phyloP scores from a whole-genome alignment of 2,888 invertebrate genomes.

The Trichacis sp. region DNA sequence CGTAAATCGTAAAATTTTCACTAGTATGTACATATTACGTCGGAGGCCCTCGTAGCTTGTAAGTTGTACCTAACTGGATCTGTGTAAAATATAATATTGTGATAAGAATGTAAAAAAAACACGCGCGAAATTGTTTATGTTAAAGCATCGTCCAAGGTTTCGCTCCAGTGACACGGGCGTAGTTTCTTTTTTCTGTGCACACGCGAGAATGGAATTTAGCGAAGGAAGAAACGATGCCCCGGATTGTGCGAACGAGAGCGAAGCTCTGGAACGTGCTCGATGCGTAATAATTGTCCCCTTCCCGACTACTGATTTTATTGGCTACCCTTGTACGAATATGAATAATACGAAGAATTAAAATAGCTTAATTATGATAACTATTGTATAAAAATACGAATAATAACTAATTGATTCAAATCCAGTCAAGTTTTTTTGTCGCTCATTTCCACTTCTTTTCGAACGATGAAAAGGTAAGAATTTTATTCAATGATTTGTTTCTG shows the following conservation, averaged over 20 bases:
- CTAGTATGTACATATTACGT: slow-evolving; percentile 53
- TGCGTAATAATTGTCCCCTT: slow-evolving; percentile 47
- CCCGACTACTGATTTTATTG: slow-evolving; percentile 57
- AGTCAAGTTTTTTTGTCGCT: slow-evolving; percentile 17
- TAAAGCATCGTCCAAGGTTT: background rate
- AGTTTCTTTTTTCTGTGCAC: background rate
- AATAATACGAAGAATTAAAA: slow-evolving; percentile 64
- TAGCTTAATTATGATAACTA: slow-evolving; percentile 68
- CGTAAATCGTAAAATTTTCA: slow-evolving; percentile 5
- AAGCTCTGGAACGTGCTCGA: slow-evolving; percentile 38
- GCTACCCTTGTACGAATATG: slow-evolving; percentile 64
- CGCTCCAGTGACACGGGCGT: background rate
- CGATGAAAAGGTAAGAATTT: background rate
- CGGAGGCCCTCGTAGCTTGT: slow-evolving; percentile 55
- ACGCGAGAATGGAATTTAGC: background rate
- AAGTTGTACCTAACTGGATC: slow-evolving; percentile 61
- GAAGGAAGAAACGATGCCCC: slow-evolving; percentile 23
- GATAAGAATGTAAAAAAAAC: slow-evolving; percentile 64
- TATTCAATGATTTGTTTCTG: background rate
- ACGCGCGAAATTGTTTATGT: slow-evolving; percentile 20
- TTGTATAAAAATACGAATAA: slow-evolving; percentile 68
- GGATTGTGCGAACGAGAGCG: slow-evolving; percentile 19
- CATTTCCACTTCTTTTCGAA: background rate
- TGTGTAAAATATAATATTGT: slow-evolving; percentile 67
- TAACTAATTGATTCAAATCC: slow-evolving; percentile 66